These are phyloP conservation scores for Notospermus geniculatus DNA, from an alignment of 1,140 invertebrate genomes.

Conservation along the genomic window DNA sequence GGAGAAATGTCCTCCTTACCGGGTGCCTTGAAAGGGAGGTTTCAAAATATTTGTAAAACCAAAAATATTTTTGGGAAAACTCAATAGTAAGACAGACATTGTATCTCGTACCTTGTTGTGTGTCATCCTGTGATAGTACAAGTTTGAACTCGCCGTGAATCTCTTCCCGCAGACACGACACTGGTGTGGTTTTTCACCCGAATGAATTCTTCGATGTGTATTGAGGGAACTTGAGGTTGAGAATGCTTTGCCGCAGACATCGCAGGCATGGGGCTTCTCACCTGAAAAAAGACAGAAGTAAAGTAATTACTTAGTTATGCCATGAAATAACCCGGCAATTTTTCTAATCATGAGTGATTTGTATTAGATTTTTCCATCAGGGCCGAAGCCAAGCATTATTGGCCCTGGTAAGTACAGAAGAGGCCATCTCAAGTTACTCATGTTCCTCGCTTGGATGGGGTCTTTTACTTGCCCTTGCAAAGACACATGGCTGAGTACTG, in stretches of 20 bases:
- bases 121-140: constrained; percentile 98
- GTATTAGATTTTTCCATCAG: too few relatives aligned
- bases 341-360: background rate
- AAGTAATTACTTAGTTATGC: too few relatives aligned
- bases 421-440: too few relatives aligned
- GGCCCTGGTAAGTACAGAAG: too few relatives aligned
- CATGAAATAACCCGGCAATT: background rate
- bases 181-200: constrained; percentile 88
- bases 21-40: too few relatives aligned
- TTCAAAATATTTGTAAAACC: too few relatives aligned
- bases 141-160: constrained; percentile 93
- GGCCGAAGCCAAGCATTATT: too few relatives aligned
- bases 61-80: too few relatives aligned
- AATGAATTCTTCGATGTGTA: constrained; percentile 92
- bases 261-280: constrained; percentile 94
- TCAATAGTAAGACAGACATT: background rate
- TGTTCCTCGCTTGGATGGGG: too few relatives aligned
- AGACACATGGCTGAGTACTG: too few relatives aligned
- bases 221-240: constrained; percentile 93
- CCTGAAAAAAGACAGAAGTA: constrained; percentile 62
- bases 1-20: too few relatives aligned
- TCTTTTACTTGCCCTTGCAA: too few relatives aligned
- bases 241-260: constrained; percentile 91
- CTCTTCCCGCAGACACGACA: constrained; percentile 93
- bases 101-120: constrained; percentile 81